phyloP scores from a whole-genome alignment of 2,797 vertebrate species.

The Amazona finschi region DNA sequence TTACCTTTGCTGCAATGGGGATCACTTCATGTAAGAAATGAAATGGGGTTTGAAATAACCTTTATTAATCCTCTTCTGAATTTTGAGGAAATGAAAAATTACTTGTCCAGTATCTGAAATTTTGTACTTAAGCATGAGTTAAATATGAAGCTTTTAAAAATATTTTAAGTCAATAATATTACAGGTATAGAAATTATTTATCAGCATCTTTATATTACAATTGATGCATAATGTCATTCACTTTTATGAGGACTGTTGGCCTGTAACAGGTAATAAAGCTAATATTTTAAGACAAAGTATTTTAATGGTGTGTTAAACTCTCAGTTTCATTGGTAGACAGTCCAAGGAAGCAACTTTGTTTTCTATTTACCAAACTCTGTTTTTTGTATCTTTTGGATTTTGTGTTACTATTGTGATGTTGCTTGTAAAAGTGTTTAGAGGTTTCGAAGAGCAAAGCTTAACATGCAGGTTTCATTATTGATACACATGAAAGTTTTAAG shows the following conservation, averaged over 20 bases:
- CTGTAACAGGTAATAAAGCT: neutral
- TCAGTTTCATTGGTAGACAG: neutral
- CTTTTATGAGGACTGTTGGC: neutral
- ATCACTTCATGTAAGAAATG: neutral
- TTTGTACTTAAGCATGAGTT: neutral
- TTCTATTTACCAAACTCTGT: neutral
- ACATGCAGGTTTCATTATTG: neutral
- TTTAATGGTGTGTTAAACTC: neutral
- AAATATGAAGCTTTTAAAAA: neutral
- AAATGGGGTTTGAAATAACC: neutral
- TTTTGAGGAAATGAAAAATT: neutral
- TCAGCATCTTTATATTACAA: neutral
- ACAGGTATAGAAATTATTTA: neutral
- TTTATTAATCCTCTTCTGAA: neutral
- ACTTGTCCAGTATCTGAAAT: neutral
- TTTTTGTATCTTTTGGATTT: neutral
- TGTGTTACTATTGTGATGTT: neutral
- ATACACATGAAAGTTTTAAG: conserved; percentile 43
- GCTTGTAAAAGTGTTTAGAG: neutral
- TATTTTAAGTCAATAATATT: neutral
- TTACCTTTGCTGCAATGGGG: neutral
- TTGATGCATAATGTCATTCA: neutral
- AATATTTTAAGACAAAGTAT: neutral
- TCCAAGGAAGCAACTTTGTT: neutral
- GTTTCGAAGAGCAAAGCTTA: conserved; percentile 5